Base-by-base conservation (phyloP, 1,140 invertebrate species). In the Lethrus apterus region DNA sequence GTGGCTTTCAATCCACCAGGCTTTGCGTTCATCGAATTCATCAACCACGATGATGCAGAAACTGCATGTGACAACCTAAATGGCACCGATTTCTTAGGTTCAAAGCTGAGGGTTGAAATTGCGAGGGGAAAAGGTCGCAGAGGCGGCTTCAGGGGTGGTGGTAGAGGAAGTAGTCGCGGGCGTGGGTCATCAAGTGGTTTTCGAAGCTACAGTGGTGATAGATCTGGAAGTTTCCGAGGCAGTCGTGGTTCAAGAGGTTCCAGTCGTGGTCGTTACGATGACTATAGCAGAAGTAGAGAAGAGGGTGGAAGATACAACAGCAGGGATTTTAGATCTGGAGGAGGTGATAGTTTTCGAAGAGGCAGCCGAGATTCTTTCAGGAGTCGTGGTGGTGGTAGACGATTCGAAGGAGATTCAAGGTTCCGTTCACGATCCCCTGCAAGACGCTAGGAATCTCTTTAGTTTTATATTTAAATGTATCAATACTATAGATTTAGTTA, bases 1-100 rank as follows among this genome's bases (percentile, higher is more conserved):
- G 89, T 95, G 48, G 92, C 91, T 21, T 83, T 92, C 64, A 94
- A 94, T 69, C 93, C 89, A 54, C 89, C 83, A 57, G 93, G 93
- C 54, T 99, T 99, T 76, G 96, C 95, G 40, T 99, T 99, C 76
- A 89, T 99, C 61, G 94, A 98, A 72, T 99, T 96, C 76, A 87
- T 93, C 70, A 93, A 93, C 68, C 78, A 82, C 59, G 83, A 89
- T 62, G 93, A 98, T 73, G 94, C 94, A 19, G 89, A 94, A 66
- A 83, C 93, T 67, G 92, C 93, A 23, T 92, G 90, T 65, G 84
- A 84, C 67, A 86, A 80, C 55, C 76, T 97, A 61, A 94, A 98
- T 71, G 93, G 93, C 48, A 80, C 81, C 49, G 84, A 85, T 58
- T 75, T 88, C 51, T 69, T 86, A 69, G 86, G 86, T 49, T 82